phyloP scores from a whole-genome alignment of 2,888 invertebrate species.

The Macropis europaea region DNA sequence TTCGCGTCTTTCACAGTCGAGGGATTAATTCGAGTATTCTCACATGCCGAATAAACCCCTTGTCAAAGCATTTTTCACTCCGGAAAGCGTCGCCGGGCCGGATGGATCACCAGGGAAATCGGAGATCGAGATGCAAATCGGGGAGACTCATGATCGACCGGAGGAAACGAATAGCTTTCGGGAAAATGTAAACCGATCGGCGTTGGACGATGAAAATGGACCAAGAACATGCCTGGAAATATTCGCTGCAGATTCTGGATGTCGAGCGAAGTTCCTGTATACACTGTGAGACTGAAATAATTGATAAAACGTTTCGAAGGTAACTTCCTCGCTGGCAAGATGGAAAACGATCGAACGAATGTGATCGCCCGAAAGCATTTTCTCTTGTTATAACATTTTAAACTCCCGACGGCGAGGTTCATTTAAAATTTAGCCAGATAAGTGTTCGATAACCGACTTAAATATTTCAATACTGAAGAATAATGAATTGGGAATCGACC shows the following conservation, averaged over 20 bases:
- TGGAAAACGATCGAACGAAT: too few relatives aligned
- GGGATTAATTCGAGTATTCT: conserved; percentile 46
- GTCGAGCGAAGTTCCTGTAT: not conserved
- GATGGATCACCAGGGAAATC: conserved; percentile 36
- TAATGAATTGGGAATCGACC: too few relatives aligned
- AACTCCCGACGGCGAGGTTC: too few relatives aligned
- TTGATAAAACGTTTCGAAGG: too few relatives aligned
- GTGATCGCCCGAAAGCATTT: too few relatives aligned
- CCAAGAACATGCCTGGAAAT: not conserved
- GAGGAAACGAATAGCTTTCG: conserved; percentile 17
- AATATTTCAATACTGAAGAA: too few relatives aligned
- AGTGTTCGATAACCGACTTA: too few relatives aligned
- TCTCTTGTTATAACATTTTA: too few relatives aligned
- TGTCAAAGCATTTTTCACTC: conserved; percentile 30
- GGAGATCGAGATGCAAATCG: conserved; percentile 28
- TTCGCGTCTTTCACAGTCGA: too few relatives aligned
- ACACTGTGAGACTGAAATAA: not conserved
- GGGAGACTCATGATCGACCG: conserved; percentile 29
- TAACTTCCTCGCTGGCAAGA: too few relatives aligned
- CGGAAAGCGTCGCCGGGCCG: not conserved
- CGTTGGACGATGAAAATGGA: too few relatives aligned
- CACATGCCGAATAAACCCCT: conserved; percentile 32
- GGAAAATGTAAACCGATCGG: not conserved
- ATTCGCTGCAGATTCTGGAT: conserved; percentile 16
- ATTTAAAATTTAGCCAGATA: too few relatives aligned